These are phyloP conservation scores for Zeuzera pyrina DNA, from an alignment of 2,888 invertebrate genomes.

Conservation along the genomic window DNA sequence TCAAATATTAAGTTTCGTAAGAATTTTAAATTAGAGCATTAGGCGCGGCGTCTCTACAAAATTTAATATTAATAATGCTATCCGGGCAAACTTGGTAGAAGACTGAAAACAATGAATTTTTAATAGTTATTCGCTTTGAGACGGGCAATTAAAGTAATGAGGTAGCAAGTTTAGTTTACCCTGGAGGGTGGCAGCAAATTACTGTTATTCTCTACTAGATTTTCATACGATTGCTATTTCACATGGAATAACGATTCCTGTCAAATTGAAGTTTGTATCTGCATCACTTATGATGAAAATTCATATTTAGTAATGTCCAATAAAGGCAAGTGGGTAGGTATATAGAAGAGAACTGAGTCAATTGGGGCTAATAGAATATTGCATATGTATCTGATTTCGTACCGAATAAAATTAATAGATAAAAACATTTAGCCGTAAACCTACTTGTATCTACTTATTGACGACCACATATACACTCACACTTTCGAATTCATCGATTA, in stretches of 20 bases:
- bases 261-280: no score
- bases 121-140: constrained; percentile 59
- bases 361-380: no score
- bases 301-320: no score
- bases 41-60: constrained; percentile 50
- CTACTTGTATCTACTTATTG: no score
- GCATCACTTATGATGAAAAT: no score
- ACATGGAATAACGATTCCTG: constrained; percentile 12
- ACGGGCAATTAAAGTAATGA: constrained; percentile 58
- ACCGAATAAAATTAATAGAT: no score
- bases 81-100: constrained; percentile 40
- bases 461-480: no score
- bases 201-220: constrained; percentile 32
- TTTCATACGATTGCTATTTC: constrained; percentile 26
- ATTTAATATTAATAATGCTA: constrained; percentile 67
- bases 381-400: no score
- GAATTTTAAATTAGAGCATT: constrained; percentile 67
- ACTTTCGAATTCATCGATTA: no score
- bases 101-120: constrained; percentile 58
- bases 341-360: no score
- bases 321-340: no score
- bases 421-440: no score
- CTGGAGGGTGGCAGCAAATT: constrained; percentile 25
- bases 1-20: constrained; percentile 68
- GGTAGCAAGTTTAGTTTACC: constrained; percentile 43